phyloP scores from a whole-genome alignment of 2,113 vertebrate genomes.

The Strix uralensis region DNA sequence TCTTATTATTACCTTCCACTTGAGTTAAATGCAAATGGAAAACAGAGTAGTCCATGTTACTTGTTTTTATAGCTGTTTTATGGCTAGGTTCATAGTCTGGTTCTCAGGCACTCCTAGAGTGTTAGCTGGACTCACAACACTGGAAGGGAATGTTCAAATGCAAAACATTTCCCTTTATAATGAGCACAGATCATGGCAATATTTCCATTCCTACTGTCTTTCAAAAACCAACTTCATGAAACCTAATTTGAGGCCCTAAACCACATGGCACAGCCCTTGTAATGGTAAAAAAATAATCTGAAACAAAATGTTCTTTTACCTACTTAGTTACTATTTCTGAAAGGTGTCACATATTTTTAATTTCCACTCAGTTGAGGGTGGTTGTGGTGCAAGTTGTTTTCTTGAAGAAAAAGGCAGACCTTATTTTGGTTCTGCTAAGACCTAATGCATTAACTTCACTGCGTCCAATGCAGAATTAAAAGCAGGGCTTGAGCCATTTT shows the following conservation, averaged over 20 bases:
- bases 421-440: neutral
- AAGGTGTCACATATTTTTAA: neutral
- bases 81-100: neutral
- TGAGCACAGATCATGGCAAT: neutral
- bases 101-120: neutral
- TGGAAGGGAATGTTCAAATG: neutral
- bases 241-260: neutral
- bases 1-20: neutral
- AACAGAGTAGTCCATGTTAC: neutral
- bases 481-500: too few species aligned
- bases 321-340: neutral
- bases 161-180: slow-evolving; percentile 28
- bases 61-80: neutral
- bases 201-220: slow-evolving; percentile 9
- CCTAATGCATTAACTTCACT: neutral
- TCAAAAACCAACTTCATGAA: neutral
- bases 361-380: neutral
- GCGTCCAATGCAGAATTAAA: neutral
- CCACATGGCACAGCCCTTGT: neutral
- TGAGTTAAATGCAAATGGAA: slow-evolving; percentile 13
- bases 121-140: neutral
- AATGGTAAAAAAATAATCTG: neutral
- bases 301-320: neutral
- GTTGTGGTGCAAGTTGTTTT: neutral
- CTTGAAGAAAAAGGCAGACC: neutral